These are phyloP conservation scores for Frieseomelitta varia DNA, from an alignment of 1,140 invertebrate genomes.

Conservation along the genomic window DNA sequence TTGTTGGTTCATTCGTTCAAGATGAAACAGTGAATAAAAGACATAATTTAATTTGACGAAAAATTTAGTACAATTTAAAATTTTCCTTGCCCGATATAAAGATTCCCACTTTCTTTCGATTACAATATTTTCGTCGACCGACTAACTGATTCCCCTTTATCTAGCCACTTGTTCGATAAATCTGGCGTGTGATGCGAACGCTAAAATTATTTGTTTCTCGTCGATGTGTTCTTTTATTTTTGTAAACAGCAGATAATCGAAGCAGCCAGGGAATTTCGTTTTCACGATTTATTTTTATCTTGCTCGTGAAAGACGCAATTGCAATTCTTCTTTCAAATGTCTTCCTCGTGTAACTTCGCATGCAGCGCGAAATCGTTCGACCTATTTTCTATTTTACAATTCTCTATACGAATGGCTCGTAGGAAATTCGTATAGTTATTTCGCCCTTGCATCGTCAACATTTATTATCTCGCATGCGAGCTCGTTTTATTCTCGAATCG, in stretches of 20 bases:
- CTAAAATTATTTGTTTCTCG: conserved; percentile 19
- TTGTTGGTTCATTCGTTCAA: not conserved
- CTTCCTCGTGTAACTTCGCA: not conserved
- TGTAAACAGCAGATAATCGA: conserved; percentile 1
- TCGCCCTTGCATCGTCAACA: too few relatives aligned
- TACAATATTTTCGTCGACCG: not conserved
- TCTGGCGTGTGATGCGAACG: not conserved
- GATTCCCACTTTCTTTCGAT: not conserved
- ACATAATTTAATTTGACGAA: not conserved
- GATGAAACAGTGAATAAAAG: not conserved
- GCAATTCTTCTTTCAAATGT: not conserved
- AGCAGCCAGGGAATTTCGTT: not conserved
- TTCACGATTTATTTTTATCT: conserved; percentile 2
- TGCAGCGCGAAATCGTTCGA: not conserved
- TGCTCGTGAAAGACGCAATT: not conserved
- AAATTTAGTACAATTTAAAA: not conserved
- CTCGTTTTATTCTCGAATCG: not conserved
- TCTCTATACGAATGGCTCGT: not conserved
- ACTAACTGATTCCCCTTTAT: conserved; percentile 35
- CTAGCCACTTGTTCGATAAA: not conserved
- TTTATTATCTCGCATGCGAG: not conserved
- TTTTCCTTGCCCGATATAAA: not conserved
- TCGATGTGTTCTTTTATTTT: not conserved
- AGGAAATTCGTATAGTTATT: not conserved
- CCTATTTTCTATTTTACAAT: not conserved